These are phyloP conservation scores for Drosophila picticornis DNA, from an alignment of 2,888 invertebrate species.

Conservation along the genomic window DNA sequence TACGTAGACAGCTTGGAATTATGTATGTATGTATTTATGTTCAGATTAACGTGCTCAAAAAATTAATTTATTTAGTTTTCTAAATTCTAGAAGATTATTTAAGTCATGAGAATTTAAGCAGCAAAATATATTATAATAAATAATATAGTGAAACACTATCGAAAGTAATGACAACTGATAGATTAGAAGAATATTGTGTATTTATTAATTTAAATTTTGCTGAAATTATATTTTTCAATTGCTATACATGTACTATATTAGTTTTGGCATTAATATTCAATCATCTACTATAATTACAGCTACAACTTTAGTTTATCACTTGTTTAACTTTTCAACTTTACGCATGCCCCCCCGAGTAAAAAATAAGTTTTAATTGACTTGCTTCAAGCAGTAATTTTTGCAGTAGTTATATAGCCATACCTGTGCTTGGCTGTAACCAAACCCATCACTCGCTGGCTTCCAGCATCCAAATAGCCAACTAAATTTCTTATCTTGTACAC, in stretches of 20 bases:
- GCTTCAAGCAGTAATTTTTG: slow-evolving; percentile 44
- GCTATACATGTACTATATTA: not conserved
- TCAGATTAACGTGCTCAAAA: not conserved
- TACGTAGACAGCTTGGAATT: not conserved
- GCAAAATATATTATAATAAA: not conserved
- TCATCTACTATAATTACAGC: not conserved
- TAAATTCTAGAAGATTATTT: not conserved
- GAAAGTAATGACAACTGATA: not conserved
- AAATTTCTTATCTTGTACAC: slow-evolving; percentile 57
- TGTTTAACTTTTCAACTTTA: slow-evolving; percentile 12
- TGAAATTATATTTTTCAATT: not conserved
- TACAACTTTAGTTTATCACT: not conserved
- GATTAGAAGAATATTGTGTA: no score
- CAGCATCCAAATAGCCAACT: slow-evolving; percentile 50
- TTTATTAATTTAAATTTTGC: not conserved
- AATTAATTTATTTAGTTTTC: not conserved
- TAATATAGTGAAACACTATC: not conserved
- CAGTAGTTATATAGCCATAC: slow-evolving; percentile 14
- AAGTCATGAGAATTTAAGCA: not conserved
- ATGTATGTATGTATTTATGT: not conserved
- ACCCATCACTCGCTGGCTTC: slow-evolving; percentile 27
- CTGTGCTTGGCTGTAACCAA: slow-evolving; percentile 16
- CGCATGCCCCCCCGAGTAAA: slow-evolving; percentile 1
- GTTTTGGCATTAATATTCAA: slow-evolving; percentile 2
- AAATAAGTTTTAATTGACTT: slow-evolving; percentile 74